Evolutionary conservation across 1,140 invertebrate species (phyloP), one percentile per base, ranked within the genome.

Genomic region (Mizuhopecten yessoensis): DNA sequence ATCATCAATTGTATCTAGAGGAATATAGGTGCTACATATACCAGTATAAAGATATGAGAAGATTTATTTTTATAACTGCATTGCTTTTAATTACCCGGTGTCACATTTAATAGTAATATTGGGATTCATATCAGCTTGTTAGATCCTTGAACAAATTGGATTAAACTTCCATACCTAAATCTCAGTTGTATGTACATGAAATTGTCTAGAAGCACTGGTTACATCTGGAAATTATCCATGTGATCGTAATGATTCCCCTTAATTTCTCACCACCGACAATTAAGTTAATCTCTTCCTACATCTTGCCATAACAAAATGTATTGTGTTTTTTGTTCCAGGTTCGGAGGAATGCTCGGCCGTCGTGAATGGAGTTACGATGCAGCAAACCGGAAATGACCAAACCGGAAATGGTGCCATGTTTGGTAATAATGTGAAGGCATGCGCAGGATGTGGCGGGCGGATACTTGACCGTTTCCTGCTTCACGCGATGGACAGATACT

Each of bases 401-500:
- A 33, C 34, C 87, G 75, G 87, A 34, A 89, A 87, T 23, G 29
- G 57, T 20, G n/a, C 92, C 17, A 33, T 39, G 10, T 89, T 90
- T 49, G 90, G 90, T 13, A 33, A 45, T 34, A 33, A 89, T 23
- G 93, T 93, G n/a, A 94, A 95, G 75, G 92, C 94, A 13, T 97
- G 97, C 96, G 96, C 97, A 93, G 96, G 97, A 90, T 96, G 97
- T 96, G 96, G 97, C 92, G 98, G 97, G 94, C 98, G 98, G 97
- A 99, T 99, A 96, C 97, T 98, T 93, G 98, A 99, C 97, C 97
- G 98, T 96, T 99, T 98, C 97, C 97, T 99, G 91, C 97, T 99
- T 90, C 98, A 98, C 96, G 98, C 98, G 87, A 97, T 99, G 95
- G 98, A 99, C 97, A 97, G 98, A 95, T 99, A 98, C 97, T 99